Evolutionary conservation across 2,888 invertebrate species (phyloP), one percentile per base, ranked within the genome.

Genomic region (Venusia cambrica): DNA sequence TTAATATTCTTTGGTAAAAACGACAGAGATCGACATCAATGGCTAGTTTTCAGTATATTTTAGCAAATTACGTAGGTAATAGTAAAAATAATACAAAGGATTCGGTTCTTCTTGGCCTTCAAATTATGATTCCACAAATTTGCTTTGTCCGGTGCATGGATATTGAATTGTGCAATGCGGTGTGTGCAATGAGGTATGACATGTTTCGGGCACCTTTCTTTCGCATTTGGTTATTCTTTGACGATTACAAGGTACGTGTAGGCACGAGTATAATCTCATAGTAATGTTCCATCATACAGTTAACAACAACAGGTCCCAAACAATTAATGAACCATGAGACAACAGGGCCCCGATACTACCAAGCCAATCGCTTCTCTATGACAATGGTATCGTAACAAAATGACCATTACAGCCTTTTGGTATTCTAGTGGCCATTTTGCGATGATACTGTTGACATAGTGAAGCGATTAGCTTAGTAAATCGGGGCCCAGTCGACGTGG

Each of bases 261-360:
- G 10, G 8, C n/a, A n/a, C n/a, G n/a, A n/a, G n/a, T 28, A 25
- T 26, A 26, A 35, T 54, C 30, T 18, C 27, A 40, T 35, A 13
- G 26, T 6, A 20, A 32, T 24, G 25, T 40, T 64, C 68, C 72
- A 76, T 75, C 74, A 73, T 71, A 70, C 66, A 63, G 71, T 62
- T 73, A 54, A 10, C 12, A 69, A 64, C 59, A 63, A 70, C 34
- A 66, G 75, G 73, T 75, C 74, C 74, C 75, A 69, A 64, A 54
- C 68, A 72, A 73, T 70, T 72, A 61, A 60, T 65, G 69, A 75
- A 73, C 62, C 73, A 76, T 76, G 79, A 79, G 77, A 75, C 67
- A 73, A n/a, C n/a, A n/a, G n/a, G n/a, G n/a, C n/a, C n/a, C n/a
- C n/a, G n/a, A n/a, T n/a, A n/a, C n/a, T n/a, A n/a, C n/a, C n/a